phyloP scores from a whole-genome alignment of 2,113 vertebrate species.

The Nansenia antarctica region DNA sequence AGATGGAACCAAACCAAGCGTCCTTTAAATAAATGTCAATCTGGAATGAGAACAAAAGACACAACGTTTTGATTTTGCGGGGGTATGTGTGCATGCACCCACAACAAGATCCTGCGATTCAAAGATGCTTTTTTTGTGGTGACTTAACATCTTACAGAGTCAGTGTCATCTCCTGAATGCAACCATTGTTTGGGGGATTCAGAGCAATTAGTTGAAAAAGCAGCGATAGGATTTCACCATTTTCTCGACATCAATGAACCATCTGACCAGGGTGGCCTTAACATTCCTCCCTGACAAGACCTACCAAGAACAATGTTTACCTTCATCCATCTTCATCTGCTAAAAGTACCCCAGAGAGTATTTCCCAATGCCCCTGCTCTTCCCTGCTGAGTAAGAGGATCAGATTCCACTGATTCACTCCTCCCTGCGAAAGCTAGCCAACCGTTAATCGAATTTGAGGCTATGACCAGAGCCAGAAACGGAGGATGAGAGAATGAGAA shows the following conservation, averaged over 20 bases:
- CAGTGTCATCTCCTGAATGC: constrained; percentile 36
- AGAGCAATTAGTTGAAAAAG: constrained; percentile 46
- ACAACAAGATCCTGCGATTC: constrained; percentile 23
- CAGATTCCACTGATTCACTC: constrained; percentile 38
- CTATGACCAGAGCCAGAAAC: constrained; percentile 15
- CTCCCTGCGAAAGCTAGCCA: constrained; percentile 15
- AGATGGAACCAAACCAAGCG: background rate
- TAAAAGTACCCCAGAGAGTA: constrained; percentile 20
- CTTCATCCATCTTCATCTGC: constrained; percentile 52
- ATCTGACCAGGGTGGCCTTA: constrained; percentile 34
- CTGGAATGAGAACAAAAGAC: background rate
- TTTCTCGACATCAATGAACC: constrained; percentile 44
- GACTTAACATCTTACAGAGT: constrained; percentile 24
- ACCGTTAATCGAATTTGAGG: constrained; percentile 34
- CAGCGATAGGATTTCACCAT: constrained; percentile 49
- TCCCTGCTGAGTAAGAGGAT: constrained; percentile 40
- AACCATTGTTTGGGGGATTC: constrained; percentile 56
- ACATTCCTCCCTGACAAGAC: constrained; percentile 53
- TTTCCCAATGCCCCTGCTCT: constrained; percentile 27
- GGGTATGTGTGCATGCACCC: background rate
- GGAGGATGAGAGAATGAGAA: background rate
- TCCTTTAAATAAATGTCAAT: background rate
- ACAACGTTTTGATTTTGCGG: constrained; percentile 5
- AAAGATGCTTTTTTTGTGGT: constrained; percentile 2
- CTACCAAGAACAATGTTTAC: constrained; percentile 64